Conservation (phyloP, 2,888 invertebrate species). For the Drosophila macrospina region DNA sequence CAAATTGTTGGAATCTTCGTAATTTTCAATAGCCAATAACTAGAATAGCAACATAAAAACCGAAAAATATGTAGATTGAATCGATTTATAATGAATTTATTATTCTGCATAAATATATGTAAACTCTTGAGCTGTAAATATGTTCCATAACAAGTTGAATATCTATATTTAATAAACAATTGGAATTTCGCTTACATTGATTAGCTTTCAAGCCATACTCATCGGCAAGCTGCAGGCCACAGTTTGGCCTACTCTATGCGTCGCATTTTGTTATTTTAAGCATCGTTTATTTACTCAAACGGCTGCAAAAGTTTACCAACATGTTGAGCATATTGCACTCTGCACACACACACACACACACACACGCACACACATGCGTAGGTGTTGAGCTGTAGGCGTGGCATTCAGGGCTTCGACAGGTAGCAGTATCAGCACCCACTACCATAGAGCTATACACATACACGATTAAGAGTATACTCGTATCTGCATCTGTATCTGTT, state of each 20-base stretch:
- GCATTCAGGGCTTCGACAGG: slow-evolving; percentile 3
- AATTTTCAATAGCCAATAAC: not conserved
- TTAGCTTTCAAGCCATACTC: slow-evolving; percentile 1
- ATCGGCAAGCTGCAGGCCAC: not conserved
- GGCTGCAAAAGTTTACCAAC: slow-evolving; percentile 68
- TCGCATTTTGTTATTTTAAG: slow-evolving; percentile 52
- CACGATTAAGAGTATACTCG: slow-evolving; percentile 4
- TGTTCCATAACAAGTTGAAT: too few relatives aligned
- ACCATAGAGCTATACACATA: not conserved
- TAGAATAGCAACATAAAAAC: not conserved
- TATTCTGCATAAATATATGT: too few relatives aligned
- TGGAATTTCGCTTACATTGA: not conserved
- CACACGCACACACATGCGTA: slow-evolving; percentile 20
- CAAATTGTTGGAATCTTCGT: slow-evolving; percentile 29
- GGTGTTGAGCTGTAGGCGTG: slow-evolving; percentile 20
- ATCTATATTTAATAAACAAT: slow-evolving; percentile 6
- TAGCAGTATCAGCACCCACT: not conserved
- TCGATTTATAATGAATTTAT: not conserved
- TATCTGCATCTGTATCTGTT: slow-evolving; percentile 39
- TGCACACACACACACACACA: slow-evolving; percentile 37
- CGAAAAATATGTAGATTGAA: not conserved
- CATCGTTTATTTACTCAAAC: slow-evolving; percentile 60
- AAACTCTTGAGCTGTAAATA: too few relatives aligned
- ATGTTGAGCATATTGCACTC: slow-evolving; percentile 70
- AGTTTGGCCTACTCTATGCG: slow-evolving; percentile 5